These are phyloP conservation scores for Caenorhabditis zanzibari DNA, from an alignment of 2,888 invertebrate genomes.

Conservation along the genomic window DNA sequence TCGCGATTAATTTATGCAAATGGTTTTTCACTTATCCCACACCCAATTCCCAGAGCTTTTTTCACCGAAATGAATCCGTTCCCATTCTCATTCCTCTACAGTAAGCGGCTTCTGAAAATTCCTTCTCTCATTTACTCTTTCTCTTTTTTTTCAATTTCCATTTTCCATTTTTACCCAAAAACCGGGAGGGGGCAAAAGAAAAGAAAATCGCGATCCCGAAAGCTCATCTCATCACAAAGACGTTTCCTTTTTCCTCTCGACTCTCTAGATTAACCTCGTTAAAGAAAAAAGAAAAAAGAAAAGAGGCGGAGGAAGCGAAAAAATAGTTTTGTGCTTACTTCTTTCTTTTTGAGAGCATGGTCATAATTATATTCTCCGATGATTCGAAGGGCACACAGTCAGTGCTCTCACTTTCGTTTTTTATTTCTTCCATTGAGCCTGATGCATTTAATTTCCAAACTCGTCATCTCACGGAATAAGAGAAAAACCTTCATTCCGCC, in stretches of 20 bases:
- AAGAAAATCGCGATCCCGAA: conserved; percentile 43
- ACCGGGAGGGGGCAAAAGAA: background rate
- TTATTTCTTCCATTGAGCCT: background rate
- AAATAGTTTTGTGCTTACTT: conserved; percentile 47
- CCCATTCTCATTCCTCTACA: conserved; percentile 41
- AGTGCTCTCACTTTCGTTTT: conserved; percentile 14
- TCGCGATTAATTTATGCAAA: conserved; percentile 51
- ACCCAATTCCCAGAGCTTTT: conserved; percentile 12
- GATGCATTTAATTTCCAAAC: conserved; percentile 47
- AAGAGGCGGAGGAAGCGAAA: conserved; percentile 37
- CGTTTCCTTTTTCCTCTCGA: conserved; percentile 48
- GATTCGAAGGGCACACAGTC: conserved; percentile 55
- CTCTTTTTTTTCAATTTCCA: conserved; percentile 41
- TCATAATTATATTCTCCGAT: conserved; percentile 48
- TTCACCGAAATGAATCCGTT: conserved; percentile 35
- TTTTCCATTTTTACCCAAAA: conserved; percentile 30
- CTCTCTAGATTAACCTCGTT: conserved; percentile 61
- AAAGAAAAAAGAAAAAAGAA: conserved; percentile 32
- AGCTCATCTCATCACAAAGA: conserved; percentile 57
- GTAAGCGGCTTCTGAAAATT: conserved; percentile 10
- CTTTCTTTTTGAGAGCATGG: conserved; percentile 37
- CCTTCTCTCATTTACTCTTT: conserved; percentile 3
- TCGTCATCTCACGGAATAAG: conserved; percentile 12
- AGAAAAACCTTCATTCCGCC: conserved; percentile 12
- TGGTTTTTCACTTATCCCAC: conserved; percentile 40